Evolutionary conservation across 2,888 invertebrate genomes (phyloP), one percentile per base, ranked within the genome.

Genomic region (Bibio marci): DNA sequence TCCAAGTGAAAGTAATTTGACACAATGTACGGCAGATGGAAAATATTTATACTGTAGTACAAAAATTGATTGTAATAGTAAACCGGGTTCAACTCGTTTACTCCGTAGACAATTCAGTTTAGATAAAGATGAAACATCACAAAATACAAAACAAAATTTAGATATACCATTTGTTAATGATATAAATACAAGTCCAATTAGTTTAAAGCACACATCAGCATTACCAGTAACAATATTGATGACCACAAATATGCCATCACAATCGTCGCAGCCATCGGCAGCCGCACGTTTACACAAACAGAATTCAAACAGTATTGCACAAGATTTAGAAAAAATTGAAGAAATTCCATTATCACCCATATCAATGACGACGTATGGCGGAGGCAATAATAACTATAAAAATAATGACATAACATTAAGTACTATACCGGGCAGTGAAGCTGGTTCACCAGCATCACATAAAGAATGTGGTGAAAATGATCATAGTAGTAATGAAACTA

Each of bases 301-400:
- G 51, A 76, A 76, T 53, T 77, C 76, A 15, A 70, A 70, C 4
- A 76, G 76, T 15, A 73, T 76, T 17, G 73, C 73, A 1, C 69
- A 70, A 50, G 77, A 77, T 56, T 57, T 76, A 48, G 76, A 76
- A 52, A 70, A 74, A 53, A 78, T 77, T 47, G 76, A 76, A 56
- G 77, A 77, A 52, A 67, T 73, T 33, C 70, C 73, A 13, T 54
- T 69, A 30, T 66, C 68, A 15, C 66, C 68, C 7, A 56, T 58
- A 17, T 57, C 61, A 6, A 59, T 65, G 14, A 28, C 30, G 7
- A 37, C 30, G 11, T 30, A 30, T 37, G 14, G 28, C 19, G 14
- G 17, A 26, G 15, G 25, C 14, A 18, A 4, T 4, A 3, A 27
- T 22, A 19, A 12, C 11, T 15, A 32, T 32, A 32, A 15, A 15